Base-by-base conservation (phyloP, 2,797 vertebrate genomes). In the Arrhamphus sclerolepis region DNA sequence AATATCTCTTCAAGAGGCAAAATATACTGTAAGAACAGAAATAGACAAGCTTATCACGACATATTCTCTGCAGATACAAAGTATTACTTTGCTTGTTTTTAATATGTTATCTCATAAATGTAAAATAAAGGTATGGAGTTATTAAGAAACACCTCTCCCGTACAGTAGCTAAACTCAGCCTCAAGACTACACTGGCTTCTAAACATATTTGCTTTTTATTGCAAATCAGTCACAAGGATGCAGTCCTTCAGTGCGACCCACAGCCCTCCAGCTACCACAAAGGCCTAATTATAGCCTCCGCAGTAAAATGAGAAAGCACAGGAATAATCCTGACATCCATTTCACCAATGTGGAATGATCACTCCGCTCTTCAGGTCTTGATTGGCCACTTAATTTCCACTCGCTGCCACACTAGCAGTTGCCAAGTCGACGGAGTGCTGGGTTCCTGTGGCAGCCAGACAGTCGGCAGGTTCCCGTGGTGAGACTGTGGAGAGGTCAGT, bases 361-460 rank as follows among this genome's bases (percentile, higher is more conserved):
- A 83, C 83, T 72, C 80, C 66, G 62, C 81, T 68, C 84, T 83
- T 87, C 82, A 70, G 70, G 74, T 76, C 80, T 73, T 91, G 91
- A 93, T 91, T 92, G 90, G 88, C 87, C 90, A 90, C 89, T 93
- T 91, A 89, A 92, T 92, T 90, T 91, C 77, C 66, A 63, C 53
- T 69, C 31, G 20, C 77, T 70, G 53, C 80, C 82, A 76, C 84
- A 89, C 56, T 75, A 67, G 2, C 70, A 40, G 75, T 86, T 87
- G 86, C 88, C 87, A 83, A 86, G 87, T 88, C 84, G 68, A 85
- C 80, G n/a, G n/a, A 78, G 60, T 48, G 69, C 1, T 63, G 55
- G 61, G 53, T 66, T 34, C 2, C 62, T 52, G 66, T 47, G 65
- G 6, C 1, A 58, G 59, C 47, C 56, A 10, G 66, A 26, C 69